Evolutionary conservation across 1,140 invertebrate species (phyloP).

Genomic region (Leptopilina clavipes): DNA sequence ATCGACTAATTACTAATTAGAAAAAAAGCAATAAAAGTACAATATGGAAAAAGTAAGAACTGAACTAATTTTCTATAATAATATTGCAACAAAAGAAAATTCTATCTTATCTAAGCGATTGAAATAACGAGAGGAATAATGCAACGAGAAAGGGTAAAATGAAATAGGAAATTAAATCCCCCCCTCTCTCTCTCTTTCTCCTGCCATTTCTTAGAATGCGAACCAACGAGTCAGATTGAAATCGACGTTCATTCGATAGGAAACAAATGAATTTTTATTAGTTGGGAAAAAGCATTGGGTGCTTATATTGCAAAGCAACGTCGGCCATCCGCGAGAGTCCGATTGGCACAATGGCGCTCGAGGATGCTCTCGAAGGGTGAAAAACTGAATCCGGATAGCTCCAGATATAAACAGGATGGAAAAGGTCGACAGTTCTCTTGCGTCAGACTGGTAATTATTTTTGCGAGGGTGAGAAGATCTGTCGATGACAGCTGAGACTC

Average conservation of each 20-base stretch:
- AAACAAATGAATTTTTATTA: conserved; percentile 72
- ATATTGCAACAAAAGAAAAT: too few species aligned
- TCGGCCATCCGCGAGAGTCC: conserved; percentile 45
- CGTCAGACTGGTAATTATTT: conserved; percentile 70
- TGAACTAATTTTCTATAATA: too few species aligned
- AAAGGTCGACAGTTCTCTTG: conserved; percentile 54
- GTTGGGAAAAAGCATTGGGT: conserved; percentile 56
- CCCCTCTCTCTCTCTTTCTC: conserved; percentile 43
- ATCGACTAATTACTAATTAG: too few species aligned
- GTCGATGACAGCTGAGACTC: conserved; percentile 67
- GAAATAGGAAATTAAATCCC: conserved; percentile 43
- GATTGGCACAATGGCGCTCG: conserved; percentile 69
- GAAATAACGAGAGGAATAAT: too few species aligned
- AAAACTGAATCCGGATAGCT: conserved; percentile 31
- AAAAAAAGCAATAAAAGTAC: too few species aligned
- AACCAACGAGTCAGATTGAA: conserved; percentile 45
- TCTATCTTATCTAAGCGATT: too few species aligned
- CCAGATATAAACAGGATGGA: background rate
- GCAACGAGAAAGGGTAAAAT: conserved; percentile 33
- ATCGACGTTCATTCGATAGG: conserved; percentile 52
- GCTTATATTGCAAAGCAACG: conserved; percentile 58
- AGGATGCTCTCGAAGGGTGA: conserved; percentile 38
- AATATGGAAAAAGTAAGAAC: too few species aligned
- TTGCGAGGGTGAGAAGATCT: conserved; percentile 69
- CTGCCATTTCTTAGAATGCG: background rate